phyloP scores from a whole-genome alignment of 2,113 vertebrate species.

The Barbus barbus region DNA sequence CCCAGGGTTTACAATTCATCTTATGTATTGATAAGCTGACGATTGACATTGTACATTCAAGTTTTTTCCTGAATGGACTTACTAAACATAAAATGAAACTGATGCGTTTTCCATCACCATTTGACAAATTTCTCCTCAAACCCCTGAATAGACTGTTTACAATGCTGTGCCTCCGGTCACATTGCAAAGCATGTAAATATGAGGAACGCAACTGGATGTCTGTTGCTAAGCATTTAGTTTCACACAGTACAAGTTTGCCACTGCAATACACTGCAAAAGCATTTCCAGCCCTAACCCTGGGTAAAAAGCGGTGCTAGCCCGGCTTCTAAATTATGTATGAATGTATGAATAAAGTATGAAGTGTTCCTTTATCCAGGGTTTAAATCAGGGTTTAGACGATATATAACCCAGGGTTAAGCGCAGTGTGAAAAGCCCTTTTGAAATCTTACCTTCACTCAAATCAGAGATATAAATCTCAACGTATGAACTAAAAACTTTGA shows the following conservation, averaged over 20 bases:
- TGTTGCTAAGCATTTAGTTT: background rate
- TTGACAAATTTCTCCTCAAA: too few relatives aligned
- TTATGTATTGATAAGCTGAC: background rate
- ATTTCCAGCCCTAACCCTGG: background rate
- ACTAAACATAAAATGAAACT: too few relatives aligned
- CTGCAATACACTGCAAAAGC: background rate
- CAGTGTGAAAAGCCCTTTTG: background rate
- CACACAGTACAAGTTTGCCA: background rate
- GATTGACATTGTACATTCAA: background rate
- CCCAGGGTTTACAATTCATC: background rate
- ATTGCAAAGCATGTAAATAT: too few relatives aligned
- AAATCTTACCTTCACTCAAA: background rate
- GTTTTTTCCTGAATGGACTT: too few relatives aligned
- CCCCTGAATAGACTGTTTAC: too few relatives aligned
- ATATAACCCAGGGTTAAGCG: background rate
- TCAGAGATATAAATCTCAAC: background rate
- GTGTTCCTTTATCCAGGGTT: background rate
- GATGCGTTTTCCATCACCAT: too few relatives aligned
- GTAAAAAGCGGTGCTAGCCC: background rate
- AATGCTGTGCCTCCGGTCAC: too few relatives aligned
- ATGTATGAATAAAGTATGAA: too few relatives aligned
- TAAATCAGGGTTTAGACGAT: background rate
- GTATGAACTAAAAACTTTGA: background rate
- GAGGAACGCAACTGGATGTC: background rate
- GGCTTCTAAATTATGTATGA: background rate